Evolutionary conservation across 2,797 vertebrate species (phyloP).

Genomic region (Manis pentadactyla): DNA sequence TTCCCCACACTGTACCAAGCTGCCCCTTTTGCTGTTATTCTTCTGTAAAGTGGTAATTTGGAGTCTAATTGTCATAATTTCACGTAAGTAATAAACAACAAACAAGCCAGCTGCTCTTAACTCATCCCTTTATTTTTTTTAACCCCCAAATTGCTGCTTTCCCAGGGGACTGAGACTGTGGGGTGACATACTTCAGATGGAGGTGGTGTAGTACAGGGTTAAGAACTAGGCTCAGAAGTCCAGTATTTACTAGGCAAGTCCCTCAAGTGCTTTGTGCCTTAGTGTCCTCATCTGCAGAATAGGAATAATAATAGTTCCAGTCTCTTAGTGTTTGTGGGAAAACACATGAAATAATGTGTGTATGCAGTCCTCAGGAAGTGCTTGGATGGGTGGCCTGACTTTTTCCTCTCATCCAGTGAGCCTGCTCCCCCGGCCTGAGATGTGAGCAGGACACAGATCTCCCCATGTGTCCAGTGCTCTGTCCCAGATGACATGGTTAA

Average conservation of each 20-base stretch:
- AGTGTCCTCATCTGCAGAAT: not conserved
- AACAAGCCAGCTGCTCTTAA: conserved; percentile 35
- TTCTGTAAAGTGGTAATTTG: conserved; percentile 38
- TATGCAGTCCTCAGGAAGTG: not conserved
- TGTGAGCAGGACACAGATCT: not conserved
- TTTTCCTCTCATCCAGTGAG: not conserved
- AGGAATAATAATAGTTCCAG: not conserved
- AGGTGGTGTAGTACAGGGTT: not conserved
- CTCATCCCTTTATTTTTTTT: conserved; percentile 41
- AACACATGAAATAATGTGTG: not conserved
- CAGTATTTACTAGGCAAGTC: not conserved
- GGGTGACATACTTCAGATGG: not conserved
- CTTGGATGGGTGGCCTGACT: not conserved
- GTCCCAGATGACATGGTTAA: not conserved
- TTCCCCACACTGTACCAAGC: not conserved
- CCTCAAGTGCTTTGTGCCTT: not conserved
- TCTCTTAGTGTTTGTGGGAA: not conserved
- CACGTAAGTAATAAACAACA: conserved; percentile 61
- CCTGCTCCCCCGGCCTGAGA: not conserved
- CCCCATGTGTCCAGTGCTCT: not conserved
- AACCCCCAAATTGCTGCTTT: not conserved
- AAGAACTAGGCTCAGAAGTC: not conserved
- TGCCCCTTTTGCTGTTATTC: not conserved
- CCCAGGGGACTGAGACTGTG: not conserved
- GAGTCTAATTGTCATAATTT: conserved; percentile 65